Percentiles rank a stretch among this genome's conserved stretches.
These are phyloP conservation scores for Hyperoodon ampullatus DNA, from an alignment of 2,113 vertebrate species.

Conservation along the genomic window DNA sequence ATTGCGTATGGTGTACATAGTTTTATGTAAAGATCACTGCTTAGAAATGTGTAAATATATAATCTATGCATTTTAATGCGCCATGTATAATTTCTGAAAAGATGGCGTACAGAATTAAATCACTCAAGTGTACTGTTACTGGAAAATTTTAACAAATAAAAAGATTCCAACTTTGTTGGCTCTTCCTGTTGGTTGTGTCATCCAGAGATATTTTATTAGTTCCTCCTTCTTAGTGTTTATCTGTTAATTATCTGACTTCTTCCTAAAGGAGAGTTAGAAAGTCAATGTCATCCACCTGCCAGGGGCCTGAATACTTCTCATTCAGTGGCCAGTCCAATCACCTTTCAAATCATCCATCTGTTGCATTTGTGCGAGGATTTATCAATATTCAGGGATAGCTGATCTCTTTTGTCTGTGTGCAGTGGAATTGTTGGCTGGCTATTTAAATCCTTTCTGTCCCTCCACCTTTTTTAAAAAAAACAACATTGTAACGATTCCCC, in stretches of 20 bases:
- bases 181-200: neutral
- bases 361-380: neutral
- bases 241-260: neutral
- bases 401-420: neutral
- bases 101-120: neutral
- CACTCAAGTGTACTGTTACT: neutral
- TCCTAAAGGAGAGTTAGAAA: neutral
- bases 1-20: neutral
- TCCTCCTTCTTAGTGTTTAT: neutral
- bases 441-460: neutral
- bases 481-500: neutral
- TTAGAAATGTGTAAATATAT: neutral
- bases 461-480: neutral
- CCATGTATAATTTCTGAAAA: neutral
- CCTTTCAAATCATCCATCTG: neutral
- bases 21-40: neutral
- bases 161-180: neutral
- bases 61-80: neutral
- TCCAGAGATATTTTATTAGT: neutral
- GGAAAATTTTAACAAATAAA: neutral
- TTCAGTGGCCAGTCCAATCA: neutral
- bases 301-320: neutral
- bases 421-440: neutral
- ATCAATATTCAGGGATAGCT: neutral
- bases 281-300: neutral